Conservation (phyloP, 2,797 vertebrate genomes). For the Lagothrix lagotricha region DNA sequence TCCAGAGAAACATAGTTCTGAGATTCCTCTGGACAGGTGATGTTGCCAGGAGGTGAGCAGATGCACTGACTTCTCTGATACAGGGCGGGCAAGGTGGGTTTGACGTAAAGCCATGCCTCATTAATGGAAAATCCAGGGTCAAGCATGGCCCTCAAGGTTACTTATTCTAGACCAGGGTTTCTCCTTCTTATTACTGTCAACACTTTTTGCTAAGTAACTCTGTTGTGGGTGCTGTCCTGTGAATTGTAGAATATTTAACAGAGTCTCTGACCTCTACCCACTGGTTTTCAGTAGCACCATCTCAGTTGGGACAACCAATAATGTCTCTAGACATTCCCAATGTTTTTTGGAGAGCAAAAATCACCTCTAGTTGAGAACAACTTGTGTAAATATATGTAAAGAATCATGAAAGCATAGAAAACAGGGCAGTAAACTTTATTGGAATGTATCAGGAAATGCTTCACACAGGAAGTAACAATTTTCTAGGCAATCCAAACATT, state of each 20-base stretch:
- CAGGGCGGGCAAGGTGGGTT: neutral
- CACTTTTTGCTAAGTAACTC: neutral
- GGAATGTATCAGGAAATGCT: neutral
- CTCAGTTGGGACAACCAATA: neutral
- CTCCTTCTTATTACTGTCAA: neutral
- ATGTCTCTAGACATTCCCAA: neutral
- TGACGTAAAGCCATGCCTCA: neutral
- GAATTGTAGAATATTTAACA: neutral
- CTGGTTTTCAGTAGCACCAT: neutral
- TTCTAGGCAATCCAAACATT: neutral
- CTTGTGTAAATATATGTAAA: neutral
- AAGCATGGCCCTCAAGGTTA: neutral
- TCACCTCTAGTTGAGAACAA: neutral
- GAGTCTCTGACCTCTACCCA: neutral
- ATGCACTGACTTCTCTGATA: neutral
- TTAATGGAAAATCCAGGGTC: neutral
- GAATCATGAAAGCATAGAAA: neutral
- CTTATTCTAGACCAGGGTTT: neutral
- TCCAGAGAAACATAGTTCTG: neutral
- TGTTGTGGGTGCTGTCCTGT: neutral
- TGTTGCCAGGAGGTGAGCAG: neutral
- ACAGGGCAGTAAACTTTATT: neutral
- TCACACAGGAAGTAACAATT: neutral
- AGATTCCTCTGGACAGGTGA: neutral
- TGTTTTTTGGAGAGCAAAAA: neutral